phyloP scores from a whole-genome alignment of 2,797 vertebrate species.

The Phoxinus dragarum region DNA sequence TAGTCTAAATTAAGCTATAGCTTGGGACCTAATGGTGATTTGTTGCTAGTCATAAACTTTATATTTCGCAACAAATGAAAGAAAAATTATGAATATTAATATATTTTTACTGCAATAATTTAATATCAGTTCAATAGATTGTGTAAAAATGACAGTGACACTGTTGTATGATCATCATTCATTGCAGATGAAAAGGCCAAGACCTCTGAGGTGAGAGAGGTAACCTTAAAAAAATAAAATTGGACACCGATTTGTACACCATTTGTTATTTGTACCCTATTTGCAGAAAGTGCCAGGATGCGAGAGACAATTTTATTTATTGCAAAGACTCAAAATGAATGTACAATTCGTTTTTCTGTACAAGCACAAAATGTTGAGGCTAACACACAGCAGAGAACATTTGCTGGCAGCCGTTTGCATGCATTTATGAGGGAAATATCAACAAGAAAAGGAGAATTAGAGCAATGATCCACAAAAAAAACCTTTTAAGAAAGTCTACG shows the following conservation, averaged over 20 bases:
- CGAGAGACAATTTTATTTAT: not conserved
- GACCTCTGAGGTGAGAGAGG: not conserved
- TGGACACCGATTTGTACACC: not conserved
- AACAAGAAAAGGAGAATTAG: slow-evolving; percentile 4
- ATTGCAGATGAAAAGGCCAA: not conserved
- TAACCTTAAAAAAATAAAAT: not conserved
- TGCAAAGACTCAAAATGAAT: not conserved
- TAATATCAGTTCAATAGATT: not conserved
- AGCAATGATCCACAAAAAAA: slow-evolving; percentile 17
- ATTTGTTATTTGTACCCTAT: not conserved
- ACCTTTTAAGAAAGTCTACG: not conserved
- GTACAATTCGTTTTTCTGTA: not conserved
- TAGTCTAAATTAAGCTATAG: not conserved
- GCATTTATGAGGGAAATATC: not conserved
- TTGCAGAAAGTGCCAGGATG: not conserved
- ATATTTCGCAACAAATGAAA: not conserved
- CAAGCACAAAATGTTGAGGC: not conserved
- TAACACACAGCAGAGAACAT: not conserved
- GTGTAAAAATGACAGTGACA: not conserved
- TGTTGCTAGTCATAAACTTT: not conserved
- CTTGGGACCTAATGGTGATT: not conserved
- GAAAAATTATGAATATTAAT: not conserved
- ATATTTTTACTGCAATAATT: not conserved
- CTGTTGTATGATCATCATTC: not conserved
- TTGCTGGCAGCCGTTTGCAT: not conserved